Conservation (phyloP, 2,113 vertebrate species). For the Mus pahari region DNA sequence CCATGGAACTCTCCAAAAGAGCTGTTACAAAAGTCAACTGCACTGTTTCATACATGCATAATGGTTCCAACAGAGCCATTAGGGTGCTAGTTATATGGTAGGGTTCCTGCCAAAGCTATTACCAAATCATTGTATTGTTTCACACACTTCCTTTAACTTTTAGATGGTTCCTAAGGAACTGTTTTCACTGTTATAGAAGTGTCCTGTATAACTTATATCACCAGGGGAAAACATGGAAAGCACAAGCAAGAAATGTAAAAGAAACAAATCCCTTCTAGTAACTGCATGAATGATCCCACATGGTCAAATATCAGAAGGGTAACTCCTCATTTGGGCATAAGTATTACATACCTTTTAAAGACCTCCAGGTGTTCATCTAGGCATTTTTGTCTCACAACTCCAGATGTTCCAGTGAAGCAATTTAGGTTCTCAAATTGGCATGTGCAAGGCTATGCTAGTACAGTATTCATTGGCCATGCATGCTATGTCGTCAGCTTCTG, state of each 20-base stretch:
- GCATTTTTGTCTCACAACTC: slow-evolving; percentile 53
- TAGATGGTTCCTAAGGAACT: slow-evolving; percentile 64
- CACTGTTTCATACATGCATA: slow-evolving; percentile 68
- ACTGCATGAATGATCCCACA: slow-evolving; percentile 43
- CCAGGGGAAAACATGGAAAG: slow-evolving; percentile 58
- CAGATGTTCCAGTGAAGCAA: slow-evolving; percentile 55
- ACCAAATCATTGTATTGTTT: slow-evolving; percentile 69
- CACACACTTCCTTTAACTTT: slow-evolving; percentile 19
- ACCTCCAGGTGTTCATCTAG: slow-evolving; percentile 44
- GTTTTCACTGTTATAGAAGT: slow-evolving; percentile 53
- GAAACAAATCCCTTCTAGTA: slow-evolving; percentile 52
- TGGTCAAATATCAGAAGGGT: slow-evolving; percentile 65
- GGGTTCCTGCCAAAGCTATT: slow-evolving; percentile 62
- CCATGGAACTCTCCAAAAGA: slow-evolving; percentile 80
- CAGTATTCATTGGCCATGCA: slow-evolving; percentile 16
- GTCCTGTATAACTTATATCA: slow-evolving; percentile 65
- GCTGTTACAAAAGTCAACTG: slow-evolving; percentile 73
- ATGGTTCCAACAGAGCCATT: slow-evolving; percentile 74
- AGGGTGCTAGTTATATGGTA: slow-evolving; percentile 54
- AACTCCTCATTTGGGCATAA: slow-evolving; percentile 60
- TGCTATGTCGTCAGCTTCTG: slow-evolving; percentile 41
- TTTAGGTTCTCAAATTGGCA: slow-evolving; percentile 31
- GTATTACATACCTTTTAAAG: slow-evolving; percentile 49
- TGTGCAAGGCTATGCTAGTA: background rate
- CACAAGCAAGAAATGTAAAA: slow-evolving; percentile 61